Evolutionary conservation across 2,113 vertebrate genomes (phyloP).

Genomic region (Gallinago media): DNA sequence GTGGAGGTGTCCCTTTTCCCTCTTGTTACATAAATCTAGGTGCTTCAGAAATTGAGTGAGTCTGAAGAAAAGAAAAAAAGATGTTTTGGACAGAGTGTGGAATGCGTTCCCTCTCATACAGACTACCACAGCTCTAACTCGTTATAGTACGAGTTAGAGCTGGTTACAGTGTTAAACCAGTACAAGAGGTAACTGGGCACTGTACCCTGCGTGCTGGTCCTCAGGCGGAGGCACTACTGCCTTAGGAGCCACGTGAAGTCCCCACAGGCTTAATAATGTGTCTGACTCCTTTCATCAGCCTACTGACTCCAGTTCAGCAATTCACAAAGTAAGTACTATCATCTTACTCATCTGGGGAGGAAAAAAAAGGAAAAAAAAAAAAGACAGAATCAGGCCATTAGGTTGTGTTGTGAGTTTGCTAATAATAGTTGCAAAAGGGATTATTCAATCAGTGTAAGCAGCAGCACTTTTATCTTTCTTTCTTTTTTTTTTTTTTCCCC

Average conservation of each 20-base stretch:
- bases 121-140: not conserved
- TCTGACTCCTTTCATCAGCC: not conserved
- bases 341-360: not conserved
- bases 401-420: not conserved
- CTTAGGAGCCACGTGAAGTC: not conserved
- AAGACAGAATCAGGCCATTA: not conserved
- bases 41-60: not conserved
- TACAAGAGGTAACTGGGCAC: not conserved
- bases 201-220: accelerated
- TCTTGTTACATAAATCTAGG: not conserved
- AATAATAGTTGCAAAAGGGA: not conserved
- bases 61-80: not conserved
- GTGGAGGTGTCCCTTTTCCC: not conserved
- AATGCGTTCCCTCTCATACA: accelerated
- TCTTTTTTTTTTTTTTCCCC: not conserved
- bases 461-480: not conserved
- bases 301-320: not conserved
- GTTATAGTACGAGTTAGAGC: too few relatives aligned
- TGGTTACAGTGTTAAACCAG: not conserved
- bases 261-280: not conserved
- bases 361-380: not conserved
- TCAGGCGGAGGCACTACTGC: not conserved
- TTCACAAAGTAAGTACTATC: not conserved
- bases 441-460: not conserved
- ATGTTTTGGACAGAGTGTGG: not conserved